Base-by-base conservation (phyloP, 2,888 invertebrate species). In the Aelia acuminata region DNA sequence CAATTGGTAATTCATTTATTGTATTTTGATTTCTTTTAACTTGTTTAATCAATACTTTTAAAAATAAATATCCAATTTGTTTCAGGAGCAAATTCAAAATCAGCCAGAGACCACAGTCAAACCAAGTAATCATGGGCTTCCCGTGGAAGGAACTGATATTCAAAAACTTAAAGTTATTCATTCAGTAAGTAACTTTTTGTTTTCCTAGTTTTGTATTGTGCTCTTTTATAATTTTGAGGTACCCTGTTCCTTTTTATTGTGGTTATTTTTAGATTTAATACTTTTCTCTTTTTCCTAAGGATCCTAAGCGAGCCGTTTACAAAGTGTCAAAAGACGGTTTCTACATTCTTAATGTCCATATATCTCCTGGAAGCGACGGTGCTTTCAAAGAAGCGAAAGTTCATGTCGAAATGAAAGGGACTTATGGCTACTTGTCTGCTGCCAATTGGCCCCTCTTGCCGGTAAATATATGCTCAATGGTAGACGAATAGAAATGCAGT, bases 371-470 rank as follows among this genome's bases (percentile, higher is more conserved):
- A 47, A 92, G 93, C 91, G 91, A 92, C 1, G 85, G 88, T 11
- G 63, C n/a, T 35, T 88, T 93, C 49, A 95, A 94, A 91, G 94
- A 93, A 88, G 94, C 95, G 0, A 93, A 93, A 0, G 94, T 96
- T 1, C 94, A 94, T 87, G 93, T 97, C 31, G 95, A 96, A 92
- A 96, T 97, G 94, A 93, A 94, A 90, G 95, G 96, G 50, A 94
- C 95, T 0, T 94, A 96, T 91, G 90, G 90, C 31, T 98, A 96
- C 92, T 94, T 98, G 80, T 97, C 97, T 0, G 98, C 98, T 11
- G 95, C 95, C 1, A 97, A 98, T 92, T 98, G 96, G 95, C 98
- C 98, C 0, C 93, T 98, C 10, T 92, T 98, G 90, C 96, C 96
- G 90, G 96, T 96, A 93, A 94, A 93, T 92, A 89, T 80, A 39